Conservation (phyloP, 2,113 vertebrate species). For the Dryoscopus gambensis region DNA sequence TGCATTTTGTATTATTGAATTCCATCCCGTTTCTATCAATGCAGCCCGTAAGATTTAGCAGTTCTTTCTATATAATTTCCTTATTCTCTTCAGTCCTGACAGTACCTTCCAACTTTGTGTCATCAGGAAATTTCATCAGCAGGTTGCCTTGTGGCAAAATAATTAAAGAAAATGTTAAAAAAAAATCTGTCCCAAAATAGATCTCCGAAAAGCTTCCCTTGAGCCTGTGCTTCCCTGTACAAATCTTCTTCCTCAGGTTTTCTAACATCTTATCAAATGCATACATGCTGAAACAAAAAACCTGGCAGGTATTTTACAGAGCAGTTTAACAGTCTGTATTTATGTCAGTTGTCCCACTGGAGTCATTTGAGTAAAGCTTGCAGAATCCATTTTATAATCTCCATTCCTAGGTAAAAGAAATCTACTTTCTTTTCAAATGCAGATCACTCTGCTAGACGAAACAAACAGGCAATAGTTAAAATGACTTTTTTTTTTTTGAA, state of each 20-base stretch:
- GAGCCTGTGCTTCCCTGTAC: neutral
- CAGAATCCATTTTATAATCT: neutral
- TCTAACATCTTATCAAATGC: neutral
- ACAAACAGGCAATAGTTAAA: neutral
- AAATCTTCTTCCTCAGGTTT: neutral
- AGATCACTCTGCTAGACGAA: neutral
- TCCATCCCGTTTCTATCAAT: neutral
- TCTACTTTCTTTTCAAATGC: neutral
- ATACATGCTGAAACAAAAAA: neutral
- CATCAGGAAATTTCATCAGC: neutral
- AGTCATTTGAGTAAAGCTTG: neutral
- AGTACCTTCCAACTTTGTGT: neutral
- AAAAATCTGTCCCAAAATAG: neutral
- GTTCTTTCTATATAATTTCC: neutral
- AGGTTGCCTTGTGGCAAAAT: neutral
- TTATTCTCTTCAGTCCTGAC: neutral
- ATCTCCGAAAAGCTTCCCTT: neutral
- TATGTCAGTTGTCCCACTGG: neutral
- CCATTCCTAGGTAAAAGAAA: neutral
- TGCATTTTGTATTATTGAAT: neutral
- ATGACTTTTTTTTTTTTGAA: neutral
- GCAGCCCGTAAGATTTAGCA: neutral
- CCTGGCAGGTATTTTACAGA: neutral
- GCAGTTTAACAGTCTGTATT: neutral
- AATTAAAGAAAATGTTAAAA: neutral